These are phyloP conservation scores for Prenolepis imparis DNA, from an alignment of 2,888 invertebrate genomes.

Conservation along the genomic window DNA sequence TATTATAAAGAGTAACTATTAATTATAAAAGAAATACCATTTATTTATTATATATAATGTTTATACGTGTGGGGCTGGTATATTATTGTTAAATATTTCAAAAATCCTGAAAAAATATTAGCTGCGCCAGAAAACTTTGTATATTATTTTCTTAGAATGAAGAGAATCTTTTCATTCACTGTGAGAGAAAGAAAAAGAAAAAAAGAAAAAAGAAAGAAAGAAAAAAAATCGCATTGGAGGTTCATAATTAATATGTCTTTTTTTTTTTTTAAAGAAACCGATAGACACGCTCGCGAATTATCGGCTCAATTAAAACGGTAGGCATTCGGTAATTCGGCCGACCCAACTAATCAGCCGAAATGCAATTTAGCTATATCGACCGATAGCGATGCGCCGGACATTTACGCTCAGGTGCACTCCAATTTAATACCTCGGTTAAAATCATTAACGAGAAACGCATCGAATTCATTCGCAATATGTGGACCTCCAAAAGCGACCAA, in stretches of 20 bases:
- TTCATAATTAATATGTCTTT: constrained; percentile 1
- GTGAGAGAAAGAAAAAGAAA: background rate
- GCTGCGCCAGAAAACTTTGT: background rate
- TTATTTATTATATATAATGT: background rate
- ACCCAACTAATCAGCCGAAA: constrained; percentile 84
- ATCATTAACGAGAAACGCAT: constrained; percentile 83
- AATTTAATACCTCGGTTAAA: constrained; percentile 83
- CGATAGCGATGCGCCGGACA: constrained; percentile 80
- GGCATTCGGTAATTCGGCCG: constrained; percentile 84
- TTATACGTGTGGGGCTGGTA: background rate
- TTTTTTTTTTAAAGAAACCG: constrained; percentile 56
- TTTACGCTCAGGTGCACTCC: constrained; percentile 80
- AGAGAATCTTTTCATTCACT: background rate
- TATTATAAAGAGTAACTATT: background rate
- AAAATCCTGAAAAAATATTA: background rate
- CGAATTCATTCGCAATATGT: constrained; percentile 77
- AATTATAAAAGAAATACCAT: background rate
- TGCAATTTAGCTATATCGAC: constrained; percentile 84
- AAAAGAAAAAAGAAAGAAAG: background rate
- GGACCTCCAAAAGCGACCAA: constrained; percentile 50
- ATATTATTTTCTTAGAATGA: background rate
- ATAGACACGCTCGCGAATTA: constrained; percentile 76
- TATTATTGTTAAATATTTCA: background rate
- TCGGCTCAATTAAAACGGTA: constrained; percentile 83
- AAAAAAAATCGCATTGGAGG: background rate